phyloP scores from a whole-genome alignment of 2,888 invertebrate genomes.

The Arctia plantaginis region DNA sequence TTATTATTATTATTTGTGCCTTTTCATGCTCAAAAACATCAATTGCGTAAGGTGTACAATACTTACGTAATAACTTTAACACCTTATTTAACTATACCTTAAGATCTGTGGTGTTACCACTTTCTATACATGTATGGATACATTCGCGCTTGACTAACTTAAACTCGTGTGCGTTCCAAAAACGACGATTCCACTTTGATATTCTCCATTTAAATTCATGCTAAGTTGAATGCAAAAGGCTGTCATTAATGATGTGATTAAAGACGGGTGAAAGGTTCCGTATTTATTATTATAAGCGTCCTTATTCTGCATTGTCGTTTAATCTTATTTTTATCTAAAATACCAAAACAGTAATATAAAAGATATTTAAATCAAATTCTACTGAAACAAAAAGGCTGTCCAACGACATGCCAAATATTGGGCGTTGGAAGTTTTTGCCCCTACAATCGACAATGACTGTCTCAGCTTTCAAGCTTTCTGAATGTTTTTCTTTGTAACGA shows the following conservation, averaged over 20 bases:
- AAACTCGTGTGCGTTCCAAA: slow-evolving; percentile 9
- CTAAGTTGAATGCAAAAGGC: slow-evolving; percentile 19
- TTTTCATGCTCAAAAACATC: not conserved
- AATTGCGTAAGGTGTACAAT: not conserved
- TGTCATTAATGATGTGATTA: slow-evolving; percentile 13
- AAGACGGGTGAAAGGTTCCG: not conserved
- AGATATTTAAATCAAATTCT: not conserved
- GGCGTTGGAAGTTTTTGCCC: no score
- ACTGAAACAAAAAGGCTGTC: no score
- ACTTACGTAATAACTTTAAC: not conserved
- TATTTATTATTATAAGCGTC: slow-evolving; percentile 20
- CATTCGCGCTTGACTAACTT: slow-evolving; percentile 8
- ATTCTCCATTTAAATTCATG: slow-evolving; percentile 14
- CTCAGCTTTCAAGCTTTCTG: no score
- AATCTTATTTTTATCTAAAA: not conserved
- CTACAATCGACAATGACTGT: no score
- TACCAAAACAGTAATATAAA: not conserved
- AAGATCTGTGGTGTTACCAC: not conserved
- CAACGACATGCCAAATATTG: no score
- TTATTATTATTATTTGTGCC: no score
- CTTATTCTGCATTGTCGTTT: not conserved
- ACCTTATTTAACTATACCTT: not conserved
- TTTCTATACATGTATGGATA: not conserved
- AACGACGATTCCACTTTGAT: slow-evolving; percentile 20
- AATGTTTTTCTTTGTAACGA: no score